Percentiles rank a stretch among this genome's conserved stretches.
These are phyloP conservation scores for Dicranocentrus wangi DNA, from an alignment of 2,888 invertebrate species.

Conservation along the genomic window DNA sequence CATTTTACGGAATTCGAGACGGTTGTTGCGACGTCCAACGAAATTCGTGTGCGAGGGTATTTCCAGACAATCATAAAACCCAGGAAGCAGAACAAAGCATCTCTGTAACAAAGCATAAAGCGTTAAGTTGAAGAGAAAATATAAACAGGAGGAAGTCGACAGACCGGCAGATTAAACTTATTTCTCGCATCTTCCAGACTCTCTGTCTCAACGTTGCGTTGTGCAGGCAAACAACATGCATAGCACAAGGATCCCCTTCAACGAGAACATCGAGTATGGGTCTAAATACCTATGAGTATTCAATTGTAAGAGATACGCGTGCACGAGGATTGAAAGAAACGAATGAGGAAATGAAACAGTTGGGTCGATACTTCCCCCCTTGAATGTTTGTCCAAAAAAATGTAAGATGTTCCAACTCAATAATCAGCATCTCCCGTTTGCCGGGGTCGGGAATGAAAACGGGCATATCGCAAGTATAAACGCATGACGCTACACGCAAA, in stretches of 20 bases:
- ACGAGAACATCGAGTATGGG: too few species aligned
- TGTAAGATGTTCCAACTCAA: slow-evolving; percentile 4
- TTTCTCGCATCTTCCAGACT: not conserved
- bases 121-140: not conserved
- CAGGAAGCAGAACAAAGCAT: slow-evolving; percentile 25
- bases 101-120: slow-evolving; percentile 15
- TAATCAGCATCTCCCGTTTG: not conserved
- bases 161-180: not conserved
- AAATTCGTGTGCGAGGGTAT: too few species aligned
- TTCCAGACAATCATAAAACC: slow-evolving; percentile 29
- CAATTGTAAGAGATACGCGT: slow-evolving; percentile 29
- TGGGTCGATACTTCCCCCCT: slow-evolving; percentile 49
- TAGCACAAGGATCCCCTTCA: too few species aligned
- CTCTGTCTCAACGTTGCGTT: too few species aligned
- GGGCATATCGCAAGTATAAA: too few species aligned
- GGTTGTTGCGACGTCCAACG: not conserved
- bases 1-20: not conserved
- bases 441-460: too few species aligned
- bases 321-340: slow-evolving; percentile 9
- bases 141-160: not conserved
- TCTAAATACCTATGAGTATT: too few species aligned
- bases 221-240: too few species aligned
- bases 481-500: too few species aligned
- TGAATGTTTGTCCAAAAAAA: not conserved
- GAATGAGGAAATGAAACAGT: slow-evolving; percentile 42